Base-by-base conservation (phyloP, 1,140 invertebrate species). In the Brachionus sp. region DNA sequence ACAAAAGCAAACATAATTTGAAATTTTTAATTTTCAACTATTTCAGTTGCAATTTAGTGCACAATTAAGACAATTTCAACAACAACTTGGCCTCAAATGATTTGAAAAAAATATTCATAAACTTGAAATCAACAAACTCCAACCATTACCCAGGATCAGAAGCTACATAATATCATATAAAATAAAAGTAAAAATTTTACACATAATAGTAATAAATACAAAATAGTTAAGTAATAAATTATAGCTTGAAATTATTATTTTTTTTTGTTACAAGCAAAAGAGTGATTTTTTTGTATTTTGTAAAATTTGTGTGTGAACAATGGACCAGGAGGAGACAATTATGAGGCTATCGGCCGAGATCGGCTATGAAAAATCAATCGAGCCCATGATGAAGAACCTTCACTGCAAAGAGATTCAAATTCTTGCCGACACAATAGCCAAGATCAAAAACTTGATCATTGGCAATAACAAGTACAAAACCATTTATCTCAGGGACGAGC, bases 381-480 rank as follows among this genome's bases (percentile, higher is more conserved):
- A 75, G 19, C 23, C 42, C 19, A 23, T 75, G n/a, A 44, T 75
- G 19, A 44, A 75, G 29, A 75, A 39, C 29, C 39, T 75, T 10
- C 19, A 75, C 3, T 46, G 39, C 23, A 75, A 75, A 75, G 42
- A 46, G 23, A 75, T 5, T 12, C 39, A 44, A 5, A 23, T n/a
- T 25, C 23, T 75, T 12, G 16, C 23, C 70, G 39, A 75, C 44
- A 46, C 70, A 29, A 46, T 75, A 25, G 44, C 19, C 44, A 44
- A 50, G 25, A 75, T 75, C 6, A 75, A 75, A 46, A 75, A 75
- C 13, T 23, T 75, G 19, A 75, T 75, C 42, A 75, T 75, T n/a
- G 70, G 70, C 39, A 75, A 75, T 19, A 75, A 75, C 25, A 75
- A 75, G 13, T 75, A 75, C 70, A 75, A 75, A 25, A 75, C 19